Evolutionary conservation across 2,888 invertebrate species (phyloP), one percentile per base, ranked within the genome.

Genomic region (Nemotelus pantherinus): DNA sequence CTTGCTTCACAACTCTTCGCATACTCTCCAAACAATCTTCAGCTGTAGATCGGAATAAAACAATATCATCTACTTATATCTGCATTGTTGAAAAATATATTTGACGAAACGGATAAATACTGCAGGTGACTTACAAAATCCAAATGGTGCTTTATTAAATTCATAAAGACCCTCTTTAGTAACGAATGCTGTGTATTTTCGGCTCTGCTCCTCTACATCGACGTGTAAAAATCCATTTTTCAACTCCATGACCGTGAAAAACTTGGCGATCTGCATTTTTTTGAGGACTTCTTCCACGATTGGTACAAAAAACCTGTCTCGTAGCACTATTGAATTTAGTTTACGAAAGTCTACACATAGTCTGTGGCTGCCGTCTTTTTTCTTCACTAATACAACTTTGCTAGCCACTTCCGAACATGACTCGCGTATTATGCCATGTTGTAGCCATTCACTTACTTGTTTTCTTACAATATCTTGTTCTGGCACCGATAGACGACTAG

Each of bases 271-370:
- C 64, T 82, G 80, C 48, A 84, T 67, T 44, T 75, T 77, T 50
- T 85, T 84, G 43, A 86, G 80, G 5, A 82, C 82, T 77, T 85
- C 85, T 72, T 86, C 85, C 10, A 86, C 85, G 2, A 85, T 53
- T 2, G 86, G 85, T 48, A 86, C 70, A 1, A 84, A 85, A 78
- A 80, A 84, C 65, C 81, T 78, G 53, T 84, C 84, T 68, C 82
- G 83, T 1, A 82, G 77, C 2, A 85, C 82, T 67, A 83, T 81
- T 48, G 81, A 77, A 80, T 87, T 87, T 3, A 86, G 64, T 41
- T 77, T 77, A 39, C 86, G 76, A 78, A 84, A 87, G 77, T 87
- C 86, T 0, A 86, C 81, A 77, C 85, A 86, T 78, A 79, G 10
- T 50, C 78, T 76, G 6, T 68, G 53, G 44, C 74, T 47, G 41